phyloP scores from a whole-genome alignment of 92 coral and sea anemone genomes.

The Epizoanthus fatuus region DNA sequence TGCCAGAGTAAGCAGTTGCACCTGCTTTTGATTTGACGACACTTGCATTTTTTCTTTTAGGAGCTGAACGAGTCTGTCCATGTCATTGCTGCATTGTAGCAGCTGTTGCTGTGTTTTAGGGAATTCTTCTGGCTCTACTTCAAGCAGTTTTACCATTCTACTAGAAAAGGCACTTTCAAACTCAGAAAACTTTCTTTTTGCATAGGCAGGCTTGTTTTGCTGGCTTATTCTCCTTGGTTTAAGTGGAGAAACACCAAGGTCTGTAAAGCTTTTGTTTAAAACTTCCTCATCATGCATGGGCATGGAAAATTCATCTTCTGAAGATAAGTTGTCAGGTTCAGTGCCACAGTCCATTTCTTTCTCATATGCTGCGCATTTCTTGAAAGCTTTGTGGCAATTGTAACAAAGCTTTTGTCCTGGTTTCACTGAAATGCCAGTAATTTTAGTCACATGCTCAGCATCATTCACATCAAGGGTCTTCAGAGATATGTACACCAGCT shows the following conservation, averaged over 20 bases:
- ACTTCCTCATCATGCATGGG: slow-evolving; percentile 9
- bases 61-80: slow-evolving; percentile 34
- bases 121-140: slow-evolving; percentile 19
- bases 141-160: slow-evolving; percentile 27
- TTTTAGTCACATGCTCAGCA: not conserved
- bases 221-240: slow-evolving; percentile 25
- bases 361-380: not conserved
- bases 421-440: slow-evolving; percentile 29
- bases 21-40: slow-evolving; percentile 21
- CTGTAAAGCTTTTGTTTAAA: slow-evolving; percentile 34
- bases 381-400: too few species aligned
- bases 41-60: slow-evolving; percentile 27
- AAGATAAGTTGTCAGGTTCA: too few species aligned
- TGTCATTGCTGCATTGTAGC: slow-evolving; percentile 34
- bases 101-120: slow-evolving; percentile 2
- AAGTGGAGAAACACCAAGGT: slow-evolving; percentile 11
- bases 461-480: slow-evolving; percentile 30
- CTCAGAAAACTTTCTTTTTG: slow-evolving; percentile 23
- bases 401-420: slow-evolving; percentile 3
- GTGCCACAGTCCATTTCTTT: too few species aligned
- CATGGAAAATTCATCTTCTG: slow-evolving; percentile 22
- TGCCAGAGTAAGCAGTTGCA: slow-evolving; percentile 35
- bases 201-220: slow-evolving; percentile 32
- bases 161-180: slow-evolving; percentile 9
- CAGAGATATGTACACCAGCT: not conserved